Base-by-base conservation (phyloP, 2,797 vertebrate genomes). In the Echiichthys vipera region DNA sequence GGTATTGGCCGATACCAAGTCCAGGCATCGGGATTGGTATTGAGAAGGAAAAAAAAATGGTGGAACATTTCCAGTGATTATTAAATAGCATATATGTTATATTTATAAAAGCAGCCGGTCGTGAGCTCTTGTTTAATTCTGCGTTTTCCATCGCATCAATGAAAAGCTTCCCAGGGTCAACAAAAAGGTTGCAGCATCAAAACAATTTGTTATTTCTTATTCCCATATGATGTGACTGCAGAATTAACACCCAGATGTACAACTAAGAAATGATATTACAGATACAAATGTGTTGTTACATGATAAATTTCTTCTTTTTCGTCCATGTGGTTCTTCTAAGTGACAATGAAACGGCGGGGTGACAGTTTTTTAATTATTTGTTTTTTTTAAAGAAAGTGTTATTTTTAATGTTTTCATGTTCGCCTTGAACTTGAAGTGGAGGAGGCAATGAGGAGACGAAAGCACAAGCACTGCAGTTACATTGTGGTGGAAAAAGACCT, bases 381-480 rank as follows among this genome's bases (percentile, higher is more conserved):
- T n/a, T n/a, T 7, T 53, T 22, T 25, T 25, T 18, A 39, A 57
- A 54, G n/a, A 32, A 34, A 34, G 22, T 8, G 32, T 13, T 17
- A 2, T 30, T 22, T 13, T 46, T 22, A 18, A 63, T 36, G 9
- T 54, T 22, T 62, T 59, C 5, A 53, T 47, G 49, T 40, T 70
- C 51, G 17, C 36, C 27, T 54, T 69, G 37, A 54, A 59, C 24
- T 22, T 67, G 6, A 71, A 66, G 50, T 27, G 4, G 55, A 15
- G 55, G n/a, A 43, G 47, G 27, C 20, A 46, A 3, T 10, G 32
- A 65, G 43, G 30, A 57, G 74, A 51, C 47, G 47, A 56, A 70
- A 80, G 61, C 65, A 71, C 40, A 59, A 24, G 59, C n/a, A n/a
- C n/a, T n/a, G n/a, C 25, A 17, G n/a, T 20, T 50, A 37, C 8